Evolutionary conservation across 2,797 vertebrate genomes (phyloP).

Genomic region (Rhinophrynus dorsalis): DNA sequence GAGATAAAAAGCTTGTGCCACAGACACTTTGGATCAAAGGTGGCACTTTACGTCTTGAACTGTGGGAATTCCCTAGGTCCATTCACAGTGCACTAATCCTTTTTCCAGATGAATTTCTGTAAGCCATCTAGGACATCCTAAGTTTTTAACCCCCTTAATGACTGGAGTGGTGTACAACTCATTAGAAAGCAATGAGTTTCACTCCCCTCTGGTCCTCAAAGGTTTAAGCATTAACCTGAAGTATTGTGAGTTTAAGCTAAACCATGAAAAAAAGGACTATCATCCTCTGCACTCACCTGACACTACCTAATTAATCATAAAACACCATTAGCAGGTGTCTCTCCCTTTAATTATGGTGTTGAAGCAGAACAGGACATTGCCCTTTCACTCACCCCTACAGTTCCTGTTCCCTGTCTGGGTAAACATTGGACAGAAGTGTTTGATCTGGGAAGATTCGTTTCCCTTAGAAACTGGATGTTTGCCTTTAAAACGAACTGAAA

Average conservation of each 20-base stretch:
- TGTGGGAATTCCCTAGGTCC: background rate
- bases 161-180: too few relatives aligned
- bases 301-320: constrained; percentile 24
- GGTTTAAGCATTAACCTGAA: constrained; percentile 26
- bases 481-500: constrained; percentile 62
- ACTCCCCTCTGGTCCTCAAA: background rate
- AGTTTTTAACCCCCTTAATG: too few relatives aligned
- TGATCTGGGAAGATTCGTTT: constrained; percentile 59
- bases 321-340: constrained; percentile 35
- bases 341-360: constrained; percentile 41
- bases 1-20: background rate
- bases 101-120: constrained; percentile 12
- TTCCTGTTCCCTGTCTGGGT: constrained; percentile 59
- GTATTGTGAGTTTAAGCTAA: constrained; percentile 25
- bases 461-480: constrained; percentile 65
- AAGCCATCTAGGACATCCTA: background rate
- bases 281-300: constrained; percentile 34
- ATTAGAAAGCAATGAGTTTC: too few relatives aligned
- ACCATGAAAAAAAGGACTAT: background rate
- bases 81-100: background rate
- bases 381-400: constrained; percentile 52
- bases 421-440: constrained; percentile 67
- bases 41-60: background rate
- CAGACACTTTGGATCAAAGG: background rate
- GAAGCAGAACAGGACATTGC: constrained; percentile 54